Evolutionary conservation across 2,113 vertebrate species (phyloP), one percentile per base, ranked within the genome.

Genomic region (Sprattus sprattus): DNA sequence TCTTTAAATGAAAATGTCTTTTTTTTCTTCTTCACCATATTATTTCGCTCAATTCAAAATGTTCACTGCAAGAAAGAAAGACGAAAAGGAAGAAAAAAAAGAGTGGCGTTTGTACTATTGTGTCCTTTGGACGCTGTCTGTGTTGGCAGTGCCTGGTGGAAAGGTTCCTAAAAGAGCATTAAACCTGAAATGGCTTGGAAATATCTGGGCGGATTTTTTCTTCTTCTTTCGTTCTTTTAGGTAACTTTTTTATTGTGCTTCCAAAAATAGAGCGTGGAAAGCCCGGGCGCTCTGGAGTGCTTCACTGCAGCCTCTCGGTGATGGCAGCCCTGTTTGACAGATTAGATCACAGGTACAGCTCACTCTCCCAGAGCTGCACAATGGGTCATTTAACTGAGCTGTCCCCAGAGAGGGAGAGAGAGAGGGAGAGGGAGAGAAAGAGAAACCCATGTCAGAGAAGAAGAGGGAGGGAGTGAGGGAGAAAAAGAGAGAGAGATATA

Each of bases 111-210:
- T 88, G 84, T 92, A 82, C 91, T 92, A 93, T 93, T 94, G 93
- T 94, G 95, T 94, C 91, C 89, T 45, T 92, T 94, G 94, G 95
- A 93, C 86, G 50, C 52, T 82, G 87, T 93, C 87, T 87, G 49
- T 85, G 84, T 93, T 95, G 94, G 94, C 94, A 91, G 90, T 39
- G 13, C 3, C 57, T 80, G 83, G 44, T 90, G 90, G 91, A 92
- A 93, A 92, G 92, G 90, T 85, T 91, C 92, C 90, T 84, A 88
- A 91, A 92, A 93, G 89, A 89, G 86, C 90, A 86, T 91, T 93
- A 93, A 91, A 92, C 91, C 89, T 89, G 89, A 92, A 92, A 92
- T 87, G 92, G 91, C 92, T 83, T 92, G 92, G 90, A 93, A 91
- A 91, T 86, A 85, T 89, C 88, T 88, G 86, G 87, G 88, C 85